A percentile compares a stretch with the other conserved stretches of the same genome.
phyloP scores from a whole-genome alignment of 2,888 invertebrate genomes.

The Drosophila tripunctata region DNA sequence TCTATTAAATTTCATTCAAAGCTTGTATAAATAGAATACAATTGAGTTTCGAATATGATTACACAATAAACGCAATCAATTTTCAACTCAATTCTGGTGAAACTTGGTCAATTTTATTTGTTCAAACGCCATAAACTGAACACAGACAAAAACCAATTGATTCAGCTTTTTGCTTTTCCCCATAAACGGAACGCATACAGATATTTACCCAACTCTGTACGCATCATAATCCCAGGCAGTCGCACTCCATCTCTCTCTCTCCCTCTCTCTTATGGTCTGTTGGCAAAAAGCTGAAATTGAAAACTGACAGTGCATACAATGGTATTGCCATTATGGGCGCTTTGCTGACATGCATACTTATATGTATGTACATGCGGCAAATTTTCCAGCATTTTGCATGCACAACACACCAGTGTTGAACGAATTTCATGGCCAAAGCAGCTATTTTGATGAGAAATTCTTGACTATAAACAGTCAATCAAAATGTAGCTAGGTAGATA shows the following conservation, averaged over 20 bases:
- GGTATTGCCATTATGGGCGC: conserved; percentile 62
- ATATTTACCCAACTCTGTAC: conserved; percentile 36
- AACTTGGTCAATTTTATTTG: conserved; percentile 12
- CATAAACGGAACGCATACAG: conserved; percentile 24
- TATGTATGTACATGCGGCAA: conserved; percentile 34
- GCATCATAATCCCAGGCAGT: conserved; percentile 37
- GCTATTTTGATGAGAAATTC: too few species aligned
- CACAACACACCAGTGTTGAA: conserved; percentile 10
- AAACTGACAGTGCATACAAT: conserved; percentile 72
- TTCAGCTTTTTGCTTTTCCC: conserved; percentile 16
- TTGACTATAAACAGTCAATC: too few species aligned
- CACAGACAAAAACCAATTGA: conserved; percentile 46
- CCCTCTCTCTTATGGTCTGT: background rate
- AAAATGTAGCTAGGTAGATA: too few species aligned
- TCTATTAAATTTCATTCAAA: background rate
- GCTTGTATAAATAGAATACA: background rate
- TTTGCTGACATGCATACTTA: conserved; percentile 43
- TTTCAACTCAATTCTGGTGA: conserved; percentile 33
- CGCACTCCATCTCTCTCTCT: background rate
- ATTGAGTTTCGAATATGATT: conserved; percentile 25
- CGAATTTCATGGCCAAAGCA: too few species aligned
- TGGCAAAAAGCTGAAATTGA: conserved; percentile 69
- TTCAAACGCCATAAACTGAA: conserved; percentile 26
- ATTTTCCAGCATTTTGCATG: conserved; percentile 49
- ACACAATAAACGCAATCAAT: conserved; percentile 45